phyloP scores from a whole-genome alignment of 2,797 vertebrate genomes.

The Hipposideros larvatus region DNA sequence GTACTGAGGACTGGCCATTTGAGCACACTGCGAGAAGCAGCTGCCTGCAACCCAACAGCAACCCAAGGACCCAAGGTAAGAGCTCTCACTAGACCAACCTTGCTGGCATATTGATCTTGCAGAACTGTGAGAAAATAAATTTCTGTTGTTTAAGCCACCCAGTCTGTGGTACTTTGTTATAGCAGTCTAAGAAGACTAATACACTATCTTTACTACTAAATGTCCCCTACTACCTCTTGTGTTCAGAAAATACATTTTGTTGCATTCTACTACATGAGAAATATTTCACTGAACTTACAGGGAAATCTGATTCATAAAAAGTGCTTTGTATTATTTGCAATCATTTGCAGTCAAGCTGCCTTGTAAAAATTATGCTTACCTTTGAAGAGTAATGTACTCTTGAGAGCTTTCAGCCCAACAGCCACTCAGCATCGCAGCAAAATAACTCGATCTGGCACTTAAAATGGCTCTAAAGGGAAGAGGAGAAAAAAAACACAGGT shows the following conservation, averaged over 20 bases:
- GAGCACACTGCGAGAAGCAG: background rate
- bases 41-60: background rate
- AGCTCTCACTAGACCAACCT: background rate
- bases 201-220: background rate
- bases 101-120: background rate
- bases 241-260: conserved; percentile 34
- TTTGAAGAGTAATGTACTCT: conserved; percentile 94
- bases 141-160: background rate
- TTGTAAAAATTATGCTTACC: conserved; percentile 90
- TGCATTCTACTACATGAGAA: conserved; percentile 25
- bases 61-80: background rate
- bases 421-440: conserved; percentile 97
- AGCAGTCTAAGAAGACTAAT: background rate
- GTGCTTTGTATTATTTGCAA: conserved; percentile 68
- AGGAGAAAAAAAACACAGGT: conserved; percentile 55
- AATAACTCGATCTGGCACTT: conserved; percentile 96
- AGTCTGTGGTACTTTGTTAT: background rate
- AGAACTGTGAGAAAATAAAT: conserved; percentile 25
- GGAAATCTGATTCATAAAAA: conserved; percentile 61
- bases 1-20: background rate
- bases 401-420: conserved; percentile 97
- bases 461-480: conserved; percentile 93
- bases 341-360: conserved; percentile 71
- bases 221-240: background rate
- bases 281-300: background rate